Base-by-base conservation (phyloP, 2,888 invertebrate genomes). In the Atethmia centrago region DNA sequence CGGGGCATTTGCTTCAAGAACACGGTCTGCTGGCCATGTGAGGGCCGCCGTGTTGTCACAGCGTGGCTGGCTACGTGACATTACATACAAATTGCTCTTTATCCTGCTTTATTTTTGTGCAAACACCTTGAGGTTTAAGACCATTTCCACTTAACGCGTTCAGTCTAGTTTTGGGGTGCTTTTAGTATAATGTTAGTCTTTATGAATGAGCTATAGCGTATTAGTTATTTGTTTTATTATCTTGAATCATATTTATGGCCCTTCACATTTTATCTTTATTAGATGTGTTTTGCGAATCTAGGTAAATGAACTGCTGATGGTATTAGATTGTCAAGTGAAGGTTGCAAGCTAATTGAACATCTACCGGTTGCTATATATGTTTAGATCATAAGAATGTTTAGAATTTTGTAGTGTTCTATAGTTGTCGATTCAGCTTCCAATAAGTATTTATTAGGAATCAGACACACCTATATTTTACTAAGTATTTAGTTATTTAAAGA, bases 41-140 rank as follows among this genome's bases (percentile, higher is more conserved):
- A 90, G 89, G 93, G 90, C 90, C 92, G 84, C 80, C 87, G 87
- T 93, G 93, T 93, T 92, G 93, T 90, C 91, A 93, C 88, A 88
- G 73, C 86, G 85, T 85, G 85, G 74, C 81, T 75, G 64, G 66
- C 84, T 91, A 95, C 95, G 95, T 95, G 95, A 92, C 90, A 77
- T 65, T 82, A 88, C 89, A 89, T 81, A 86, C 87, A 90, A 95
- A 95, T 93, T 84, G 86, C 91, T 88, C 80, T 87, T 91, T 90
- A 92, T 89, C 88, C 84, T 86, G 85, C 85, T 89, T 89, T 89
- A 89, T 90, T 91, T 91, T 91, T 83, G 88, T 88, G 80, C 84
- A 83, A 83, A 87, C 90, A 88, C 89, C 90, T 92, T 91, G 91
- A 91, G 87, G 91, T 90, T 92, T 92, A 87, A 90, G 86, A 85